These are phyloP conservation scores for Lycophotia porphyrea DNA, from an alignment of 2,888 invertebrate species.

Conservation along the genomic window DNA sequence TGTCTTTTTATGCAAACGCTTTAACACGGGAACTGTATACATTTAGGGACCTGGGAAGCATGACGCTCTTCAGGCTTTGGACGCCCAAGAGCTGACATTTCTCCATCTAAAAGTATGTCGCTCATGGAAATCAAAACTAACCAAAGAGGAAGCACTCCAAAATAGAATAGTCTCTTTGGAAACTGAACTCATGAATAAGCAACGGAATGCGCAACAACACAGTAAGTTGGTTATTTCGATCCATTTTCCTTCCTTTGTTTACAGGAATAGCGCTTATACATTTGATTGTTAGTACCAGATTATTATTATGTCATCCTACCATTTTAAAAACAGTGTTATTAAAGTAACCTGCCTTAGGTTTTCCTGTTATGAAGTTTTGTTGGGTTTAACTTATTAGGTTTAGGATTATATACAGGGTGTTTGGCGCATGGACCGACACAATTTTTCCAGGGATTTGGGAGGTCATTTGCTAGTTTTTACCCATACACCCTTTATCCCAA, in stretches of 20 bases:
- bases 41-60: conserved; percentile 34
- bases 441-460: no score
- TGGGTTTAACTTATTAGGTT: background rate
- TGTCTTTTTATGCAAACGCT: background rate
- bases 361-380: conserved; percentile 12
- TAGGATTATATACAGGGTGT: no score
- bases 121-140: conserved; percentile 84
- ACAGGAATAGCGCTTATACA: conserved; percentile 12
- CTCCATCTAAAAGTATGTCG: conserved; percentile 89
- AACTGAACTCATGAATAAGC: conserved; percentile 85
- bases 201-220: conserved; percentile 86
- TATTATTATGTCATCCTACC: conserved; percentile 2
- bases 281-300: conserved; percentile 22
- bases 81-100: conserved; percentile 89
- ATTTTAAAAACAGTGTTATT: conserved; percentile 17
- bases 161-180: conserved; percentile 86
- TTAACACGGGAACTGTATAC: background rate
- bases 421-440: no score
- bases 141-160: conserved; percentile 84
- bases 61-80: conserved; percentile 77
- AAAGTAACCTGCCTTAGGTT: conserved; percentile 7
- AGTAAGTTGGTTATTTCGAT: conserved; percentile 74
- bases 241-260: conserved; percentile 31
- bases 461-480: no score
- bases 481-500: no score